Evolutionary conservation across 2,888 invertebrate genomes (phyloP).

Genomic region (Philopedon plagiatum): DNA sequence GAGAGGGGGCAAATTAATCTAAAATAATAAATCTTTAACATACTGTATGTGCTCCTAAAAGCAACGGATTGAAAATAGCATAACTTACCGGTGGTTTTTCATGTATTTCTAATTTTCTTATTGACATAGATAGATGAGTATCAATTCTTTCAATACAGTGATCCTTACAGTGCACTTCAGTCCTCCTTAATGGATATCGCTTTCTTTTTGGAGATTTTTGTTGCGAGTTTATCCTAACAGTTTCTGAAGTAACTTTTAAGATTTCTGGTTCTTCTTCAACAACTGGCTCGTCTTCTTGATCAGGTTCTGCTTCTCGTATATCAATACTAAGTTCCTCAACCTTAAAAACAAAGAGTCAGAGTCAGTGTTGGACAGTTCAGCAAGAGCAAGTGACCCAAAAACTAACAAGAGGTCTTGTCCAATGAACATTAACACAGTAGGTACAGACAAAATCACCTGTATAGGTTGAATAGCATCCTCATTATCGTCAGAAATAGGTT

Average conservation of each 20-base stretch:
- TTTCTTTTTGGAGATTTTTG: constrained; percentile 20
- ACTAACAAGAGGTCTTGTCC: no score
- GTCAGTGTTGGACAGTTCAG: no score
- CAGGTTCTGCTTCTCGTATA: not conserved
- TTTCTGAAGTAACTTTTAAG: not conserved
- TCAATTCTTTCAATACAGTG: constrained; percentile 66
- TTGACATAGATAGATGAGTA: constrained; percentile 61
- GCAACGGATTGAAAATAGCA: no score
- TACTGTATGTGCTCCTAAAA: no score
- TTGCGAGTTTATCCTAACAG: not conserved
- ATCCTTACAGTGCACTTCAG: constrained; percentile 62
- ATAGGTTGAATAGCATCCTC: constrained; percentile 33
- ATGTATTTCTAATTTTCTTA: constrained; percentile 62
- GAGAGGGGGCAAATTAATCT: constrained; percentile 61
- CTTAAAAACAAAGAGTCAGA: not conserved
- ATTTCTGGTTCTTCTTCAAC: constrained; percentile 4
- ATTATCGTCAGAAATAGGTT: constrained; percentile 47
- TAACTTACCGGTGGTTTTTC: constrained; percentile 59
- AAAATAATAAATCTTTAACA: not conserved
- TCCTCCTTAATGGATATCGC: not conserved
- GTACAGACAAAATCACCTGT: constrained; percentile 13
- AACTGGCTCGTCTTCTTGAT: not conserved
- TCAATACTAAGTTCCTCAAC: not conserved
- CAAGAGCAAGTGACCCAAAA: no score
- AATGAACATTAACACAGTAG: no score